Evolutionary conservation across 2,113 vertebrate genomes (phyloP).

Genomic region (Podarcis raffonei): DNA sequence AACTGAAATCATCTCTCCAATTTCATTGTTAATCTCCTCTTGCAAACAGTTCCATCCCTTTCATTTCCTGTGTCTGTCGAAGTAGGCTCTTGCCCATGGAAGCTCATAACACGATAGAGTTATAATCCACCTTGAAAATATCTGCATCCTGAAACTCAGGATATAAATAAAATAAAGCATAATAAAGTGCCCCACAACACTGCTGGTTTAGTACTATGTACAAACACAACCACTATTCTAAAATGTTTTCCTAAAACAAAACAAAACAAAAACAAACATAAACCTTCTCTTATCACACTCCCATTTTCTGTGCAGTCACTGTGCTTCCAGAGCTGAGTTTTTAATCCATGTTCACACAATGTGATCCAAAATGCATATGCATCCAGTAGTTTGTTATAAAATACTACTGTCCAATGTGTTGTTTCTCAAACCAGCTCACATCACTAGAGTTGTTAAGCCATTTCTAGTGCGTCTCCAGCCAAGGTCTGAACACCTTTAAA

Average conservation of each 20-base stretch:
- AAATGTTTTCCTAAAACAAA: neutral
- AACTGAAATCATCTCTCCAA: neutral
- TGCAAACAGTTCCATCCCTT: neutral
- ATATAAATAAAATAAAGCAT: neutral
- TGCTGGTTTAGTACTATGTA: neutral
- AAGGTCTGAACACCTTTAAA: too few relatives aligned
- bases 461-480: too few relatives aligned
- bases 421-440: too few relatives aligned
- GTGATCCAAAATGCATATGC: too few relatives aligned
- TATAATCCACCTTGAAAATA: too few relatives aligned
- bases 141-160: too few relatives aligned
- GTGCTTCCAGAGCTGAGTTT: too few relatives aligned
- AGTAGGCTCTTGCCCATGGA: neutral
- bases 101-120: neutral
- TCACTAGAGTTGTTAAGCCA: too few relatives aligned
- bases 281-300: neutral
- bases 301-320: too few relatives aligned
- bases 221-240: neutral
- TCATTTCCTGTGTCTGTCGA: neutral
- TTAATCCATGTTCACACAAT: too few relatives aligned
- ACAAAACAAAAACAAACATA: neutral
- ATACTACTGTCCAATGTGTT: too few relatives aligned
- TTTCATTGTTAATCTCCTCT: neutral
- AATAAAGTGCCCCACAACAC: neutral
- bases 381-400: too few relatives aligned